Evolutionary conservation across 1,140 invertebrate species (phyloP).

Genomic region (Goniozus legneri): DNA sequence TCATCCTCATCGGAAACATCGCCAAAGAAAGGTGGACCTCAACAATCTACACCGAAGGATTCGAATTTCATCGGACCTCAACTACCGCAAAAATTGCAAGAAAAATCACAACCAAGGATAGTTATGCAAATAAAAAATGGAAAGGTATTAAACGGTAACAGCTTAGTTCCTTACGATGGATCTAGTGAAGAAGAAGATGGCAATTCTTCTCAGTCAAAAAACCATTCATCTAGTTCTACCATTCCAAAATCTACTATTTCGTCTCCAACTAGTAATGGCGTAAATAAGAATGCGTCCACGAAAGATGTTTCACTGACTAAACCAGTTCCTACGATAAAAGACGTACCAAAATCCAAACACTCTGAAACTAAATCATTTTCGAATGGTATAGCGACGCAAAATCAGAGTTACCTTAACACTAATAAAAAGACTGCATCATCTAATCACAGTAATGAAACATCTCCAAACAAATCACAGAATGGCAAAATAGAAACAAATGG

Average conservation of each 20-base stretch:
- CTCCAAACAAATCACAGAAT: conserved; percentile 36
- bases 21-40: conserved; percentile 20
- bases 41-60: conserved; percentile 20
- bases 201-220: conserved; percentile 11
- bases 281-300: conserved; percentile 10
- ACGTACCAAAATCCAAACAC: conserved; percentile 18
- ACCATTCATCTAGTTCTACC: conserved; percentile 8
- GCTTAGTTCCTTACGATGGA: conserved; percentile 48
- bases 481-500: conserved; percentile 27
- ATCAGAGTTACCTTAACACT: conserved; percentile 14
- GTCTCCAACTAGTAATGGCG: conserved; percentile 15
- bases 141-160: conserved; percentile 37
- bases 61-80: conserved; percentile 42
- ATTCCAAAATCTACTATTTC: conserved; percentile 9
- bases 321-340: conserved; percentile 15
- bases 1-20: conserved; percentile 13
- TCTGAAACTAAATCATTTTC: conserved; percentile 16
- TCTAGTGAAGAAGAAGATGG: conserved; percentile 49
- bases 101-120: conserved; percentile 36
- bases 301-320: conserved; percentile 19
- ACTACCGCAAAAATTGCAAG: conserved; percentile 34
- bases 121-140: conserved; percentile 44
- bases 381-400: conserved; percentile 8
- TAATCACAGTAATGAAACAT: conserved; percentile 20
- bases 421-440: conserved; percentile 23